Base-by-base conservation (phyloP, 2,797 vertebrate species). In the Sebastolobus altivelis region DNA sequence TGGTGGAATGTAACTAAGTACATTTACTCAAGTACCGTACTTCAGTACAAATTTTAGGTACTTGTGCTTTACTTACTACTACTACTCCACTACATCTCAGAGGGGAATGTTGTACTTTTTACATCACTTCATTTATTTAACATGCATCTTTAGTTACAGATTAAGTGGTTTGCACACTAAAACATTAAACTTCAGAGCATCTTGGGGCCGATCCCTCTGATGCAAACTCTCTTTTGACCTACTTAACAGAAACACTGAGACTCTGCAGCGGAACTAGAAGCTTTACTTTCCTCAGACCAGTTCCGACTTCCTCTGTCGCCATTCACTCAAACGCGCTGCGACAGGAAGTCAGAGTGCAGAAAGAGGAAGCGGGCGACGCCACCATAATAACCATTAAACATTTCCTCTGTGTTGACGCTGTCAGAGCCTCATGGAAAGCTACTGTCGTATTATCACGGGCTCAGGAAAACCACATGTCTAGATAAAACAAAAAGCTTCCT, bases 281-380 rank as follows among this genome's bases (percentile, higher is more conserved):
- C 73, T 72, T 38, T 12, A 22, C 61, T 56, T 74, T 73, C 59
- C 69, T 82, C 68, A 71, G 61, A 86, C 62, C 60, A 37, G 54
- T 40, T 81, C 72, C 37, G 2, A 77, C 92, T 94, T 95, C 93
- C 94, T 95, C 87, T 79, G 87, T 86, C 46, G 1, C 75, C 80
- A 69, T 79, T 87, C 75, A 80, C 63, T 61, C 0, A 46, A 67
- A 77, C n/a, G 3, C n/a, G 37, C 75, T 52, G 68, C 33, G 13
- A 75, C 92, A 93, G 94, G 93, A 95, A 95, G 93, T 87, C 81
- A n/a, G 62, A 49, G 62, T 4, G 67, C 67, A 71, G 82, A 91
- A 90, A 70, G 91, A 93, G 95, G 95, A 96, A 95, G 92, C 25
- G 75, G 92, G 79, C 63, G 31, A 81, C 86, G 77, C 86, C 87